Base-by-base conservation (phyloP, 2,797 vertebrate species). In the Galagoides demidoff region DNA sequence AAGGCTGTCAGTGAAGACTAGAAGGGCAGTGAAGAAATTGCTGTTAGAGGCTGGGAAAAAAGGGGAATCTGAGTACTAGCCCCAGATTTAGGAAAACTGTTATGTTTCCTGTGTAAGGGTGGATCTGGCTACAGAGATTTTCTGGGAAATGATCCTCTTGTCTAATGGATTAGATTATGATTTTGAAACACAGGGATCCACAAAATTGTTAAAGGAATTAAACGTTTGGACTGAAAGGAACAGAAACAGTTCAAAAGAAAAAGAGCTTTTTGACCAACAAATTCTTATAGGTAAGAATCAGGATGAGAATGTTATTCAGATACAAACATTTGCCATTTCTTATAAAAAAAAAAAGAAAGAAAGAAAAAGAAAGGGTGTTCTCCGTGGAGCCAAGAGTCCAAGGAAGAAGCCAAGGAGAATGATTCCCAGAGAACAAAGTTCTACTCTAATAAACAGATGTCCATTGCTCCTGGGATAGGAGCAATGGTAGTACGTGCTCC, bases 121-220 rank as follows among this genome's bases (percentile, higher is more conserved):
- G 17, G 16, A 34, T 68, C 23, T 90, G 59, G 17, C 52, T 85
- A 71, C 71, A 66, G 83, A 86, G 57, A 66, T 66, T 59, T 89
- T 57, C 20, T 37, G 76, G 85, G 22, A 94, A 52, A 61, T 43
- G 71, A 66, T 13, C 5, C 73, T 83, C 90, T 71, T 83, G 55
- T 27, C 52, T 85, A 49, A 59, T 66, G 39, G 49, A 86, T 11
- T 59, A 29, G 9, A 39, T 90, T 68, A 64, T 57, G 59, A 84
- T 70, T 70, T 49, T 86, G 68, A 95, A 77, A 82, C 68, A 86
- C 22, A 71, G 37, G 71, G 87, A 83, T 31, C 19, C 68, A 86
- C 10, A 83, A 71, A 25, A 1, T 71, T 64, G 64, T 78, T 90
- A 77, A 90, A 90, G 77, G 37, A 90, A 76, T 82, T 68, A 16